Evolutionary conservation across 1,140 invertebrate genomes (phyloP), one percentile per base, ranked within the genome.

Genomic region (Drosophila trapezifrons): DNA sequence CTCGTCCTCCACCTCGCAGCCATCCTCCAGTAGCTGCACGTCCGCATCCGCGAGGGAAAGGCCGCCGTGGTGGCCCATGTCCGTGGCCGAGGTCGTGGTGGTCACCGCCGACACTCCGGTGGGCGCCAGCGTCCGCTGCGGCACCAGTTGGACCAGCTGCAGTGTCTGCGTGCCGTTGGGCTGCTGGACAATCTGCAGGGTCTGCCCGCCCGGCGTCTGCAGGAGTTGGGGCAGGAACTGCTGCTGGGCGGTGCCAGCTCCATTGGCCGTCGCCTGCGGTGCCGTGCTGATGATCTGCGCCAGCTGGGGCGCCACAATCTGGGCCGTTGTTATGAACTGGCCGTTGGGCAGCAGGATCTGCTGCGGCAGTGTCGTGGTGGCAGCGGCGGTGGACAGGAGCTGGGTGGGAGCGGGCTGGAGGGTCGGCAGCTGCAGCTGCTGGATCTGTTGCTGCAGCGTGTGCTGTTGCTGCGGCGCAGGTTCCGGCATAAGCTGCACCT

Each of bases 331-430:
- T 15, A 91, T 89, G n/a, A 92, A 77, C 59, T 92, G 91, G 10
- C 91, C 90, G 73, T 92, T 92, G 15, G 91, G 90, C 45, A 92
- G 65, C 13, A 92, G 76, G 13, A 92, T 81, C 70, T 92, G 91
- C 62, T 90, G 90, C 13, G 86, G 75, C 52, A 91, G 29, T 8
- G 65, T 70, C 2, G 74, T 69, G 6, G 76, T 80, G 38, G 69
- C 37, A n/a, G 64, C 55, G 35, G 74, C 64, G 7, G 76, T 71
- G 20, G 90, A 79, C 57, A 82, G 15, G 7, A 79, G 55, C 54
- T 76, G 81, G 25, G 76, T 29, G 38, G 90, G 90, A 9, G 84
- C 77, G 8, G 63, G 76, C 32, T 85, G 85, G 10, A 90, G 42
- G 2, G 85, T 85, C 12, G 82, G 76, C 56, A 87, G 25, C 38